A percentile compares a stretch with the other conserved stretches of the same genome.
Evolutionary conservation across 2,888 invertebrate genomes (phyloP).

Genomic region (Ellobium chinense): DNA sequence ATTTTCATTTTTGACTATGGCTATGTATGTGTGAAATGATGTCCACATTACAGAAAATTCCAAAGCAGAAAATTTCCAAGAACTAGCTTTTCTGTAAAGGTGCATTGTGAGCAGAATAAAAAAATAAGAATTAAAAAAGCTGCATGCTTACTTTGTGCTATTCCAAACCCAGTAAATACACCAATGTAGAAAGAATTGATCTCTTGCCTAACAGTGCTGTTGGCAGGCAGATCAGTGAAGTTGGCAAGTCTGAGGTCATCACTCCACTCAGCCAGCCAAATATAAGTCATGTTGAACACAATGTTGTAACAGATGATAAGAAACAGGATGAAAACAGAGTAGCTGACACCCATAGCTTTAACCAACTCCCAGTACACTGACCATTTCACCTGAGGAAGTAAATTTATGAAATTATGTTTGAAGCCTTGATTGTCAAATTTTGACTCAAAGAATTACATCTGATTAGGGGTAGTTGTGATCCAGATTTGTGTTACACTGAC

Average conservation of each 20-base stretch:
- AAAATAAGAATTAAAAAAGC: too few relatives aligned
- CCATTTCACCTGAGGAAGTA: conserved; percentile 65
- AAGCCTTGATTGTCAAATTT: too few relatives aligned
- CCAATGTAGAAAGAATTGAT: conserved; percentile 61
- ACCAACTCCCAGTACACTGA: conserved; percentile 68
- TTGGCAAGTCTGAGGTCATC: conserved; percentile 58
- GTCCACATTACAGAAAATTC: too few relatives aligned
- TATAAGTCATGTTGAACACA: conserved; percentile 54
- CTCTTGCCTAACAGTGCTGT: conserved; percentile 55
- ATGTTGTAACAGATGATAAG: conserved; percentile 57
- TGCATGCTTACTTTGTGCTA: conserved; percentile 54
- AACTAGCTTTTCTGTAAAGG: too few relatives aligned
- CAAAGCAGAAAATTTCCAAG: too few relatives aligned
- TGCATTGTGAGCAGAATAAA: too few relatives aligned
- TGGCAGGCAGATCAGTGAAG: conserved; percentile 55
- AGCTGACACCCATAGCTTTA: conserved; percentile 63
- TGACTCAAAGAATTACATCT: too few relatives aligned
- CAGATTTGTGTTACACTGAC: too few relatives aligned
- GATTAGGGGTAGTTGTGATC: too few relatives aligned
- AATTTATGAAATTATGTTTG: too few relatives aligned
- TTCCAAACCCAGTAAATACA: conserved; percentile 63
- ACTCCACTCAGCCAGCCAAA: conserved; percentile 72
- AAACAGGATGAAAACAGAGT: conserved; percentile 59
- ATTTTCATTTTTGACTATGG: too few relatives aligned
- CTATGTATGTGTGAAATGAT: too few relatives aligned